A percentile compares a stretch with the other conserved stretches of the same genome.
These are phyloP conservation scores for Neomorphus geoffroyi DNA, from an alignment of 2,797 vertebrate species.

Conservation along the genomic window DNA sequence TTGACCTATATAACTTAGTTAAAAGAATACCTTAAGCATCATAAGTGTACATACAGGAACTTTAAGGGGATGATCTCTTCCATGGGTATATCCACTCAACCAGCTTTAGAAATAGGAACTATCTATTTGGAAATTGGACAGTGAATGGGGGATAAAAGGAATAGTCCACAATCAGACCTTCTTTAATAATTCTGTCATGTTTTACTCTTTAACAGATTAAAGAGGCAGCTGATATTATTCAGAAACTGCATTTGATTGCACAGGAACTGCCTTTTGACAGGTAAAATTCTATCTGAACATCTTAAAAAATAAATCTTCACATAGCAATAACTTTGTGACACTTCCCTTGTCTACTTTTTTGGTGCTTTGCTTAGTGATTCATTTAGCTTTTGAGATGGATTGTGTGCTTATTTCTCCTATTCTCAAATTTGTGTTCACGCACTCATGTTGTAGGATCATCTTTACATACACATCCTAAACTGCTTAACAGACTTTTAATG, in stretches of 20 bases:
- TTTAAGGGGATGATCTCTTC: not conserved
- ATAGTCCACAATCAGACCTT: not conserved
- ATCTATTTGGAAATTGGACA: not conserved
- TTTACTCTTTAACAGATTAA: slow-evolving; percentile 87
- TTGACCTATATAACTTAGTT: not conserved
- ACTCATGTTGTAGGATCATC: slow-evolving; percentile 22
- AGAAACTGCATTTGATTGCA: slow-evolving; percentile 98
- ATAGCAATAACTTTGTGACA: not conserved
- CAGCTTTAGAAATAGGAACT: not conserved
- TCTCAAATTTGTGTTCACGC: slow-evolving; percentile 25
- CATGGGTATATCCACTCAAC: not conserved
- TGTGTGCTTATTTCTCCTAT: slow-evolving; percentile 51
- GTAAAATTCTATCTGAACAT: slow-evolving; percentile 76
- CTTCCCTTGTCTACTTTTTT: not conserved
- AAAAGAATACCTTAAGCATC: not conserved
- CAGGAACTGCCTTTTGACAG: slow-evolving; percentile 99
- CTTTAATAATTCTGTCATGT: not conserved
- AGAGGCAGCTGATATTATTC: slow-evolving; percentile 99
- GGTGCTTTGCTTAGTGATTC: not conserved
- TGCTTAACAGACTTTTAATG: slow-evolving; percentile 60
- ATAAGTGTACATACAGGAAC: not conserved
- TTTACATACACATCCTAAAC: slow-evolving; percentile 48
- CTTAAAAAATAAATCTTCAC: not conserved
- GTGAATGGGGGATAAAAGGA: not conserved
- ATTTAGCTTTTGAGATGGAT: not conserved